These are phyloP conservation scores for Eulemur rubriventer DNA, from an alignment of 2,797 vertebrate genomes.

Conservation along the genomic window DNA sequence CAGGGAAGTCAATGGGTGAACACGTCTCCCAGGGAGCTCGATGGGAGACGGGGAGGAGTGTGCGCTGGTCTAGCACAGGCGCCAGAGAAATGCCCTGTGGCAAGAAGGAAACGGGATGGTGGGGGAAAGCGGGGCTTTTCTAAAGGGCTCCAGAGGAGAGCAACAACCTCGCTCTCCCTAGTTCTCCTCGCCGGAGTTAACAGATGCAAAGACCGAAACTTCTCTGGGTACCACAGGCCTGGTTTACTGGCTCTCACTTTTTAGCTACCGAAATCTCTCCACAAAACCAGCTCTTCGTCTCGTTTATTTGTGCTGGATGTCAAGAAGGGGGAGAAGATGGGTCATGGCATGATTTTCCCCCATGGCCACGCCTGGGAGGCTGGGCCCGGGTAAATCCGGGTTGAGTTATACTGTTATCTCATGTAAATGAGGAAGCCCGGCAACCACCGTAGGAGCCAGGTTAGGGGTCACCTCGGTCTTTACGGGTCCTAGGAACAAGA, in stretches of 20 bases:
- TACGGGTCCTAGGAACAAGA: neutral
- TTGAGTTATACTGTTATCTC: too few species aligned
- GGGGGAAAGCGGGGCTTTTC: neutral
- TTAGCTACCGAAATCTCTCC: neutral
- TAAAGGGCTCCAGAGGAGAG: neutral
- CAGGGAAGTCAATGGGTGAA: too few species aligned
- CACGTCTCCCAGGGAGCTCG: neutral
- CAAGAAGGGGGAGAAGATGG: neutral
- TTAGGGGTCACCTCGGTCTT: neutral
- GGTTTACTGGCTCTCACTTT: neutral
- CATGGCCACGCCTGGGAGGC: neutral
- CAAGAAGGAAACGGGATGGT: neutral
- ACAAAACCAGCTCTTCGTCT: neutral
- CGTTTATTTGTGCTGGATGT: neutral
- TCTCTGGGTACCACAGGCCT: rapidly evolving
- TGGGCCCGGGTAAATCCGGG: neutral
- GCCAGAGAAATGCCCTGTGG: rapidly evolving
- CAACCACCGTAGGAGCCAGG: neutral
- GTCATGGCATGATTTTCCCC: rapidly evolving
- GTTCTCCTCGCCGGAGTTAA: rapidly evolving
- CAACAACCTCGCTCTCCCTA: too few species aligned
- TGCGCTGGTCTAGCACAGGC: rapidly evolving
- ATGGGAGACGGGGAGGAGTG: rapidly evolving
- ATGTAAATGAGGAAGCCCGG: rapidly evolving
- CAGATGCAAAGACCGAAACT: neutral